Percentiles rank a stretch among this genome's conserved stretches.
Conservation (phyloP, 2,113 vertebrate species). For the Hipposideros armiger region DNA sequence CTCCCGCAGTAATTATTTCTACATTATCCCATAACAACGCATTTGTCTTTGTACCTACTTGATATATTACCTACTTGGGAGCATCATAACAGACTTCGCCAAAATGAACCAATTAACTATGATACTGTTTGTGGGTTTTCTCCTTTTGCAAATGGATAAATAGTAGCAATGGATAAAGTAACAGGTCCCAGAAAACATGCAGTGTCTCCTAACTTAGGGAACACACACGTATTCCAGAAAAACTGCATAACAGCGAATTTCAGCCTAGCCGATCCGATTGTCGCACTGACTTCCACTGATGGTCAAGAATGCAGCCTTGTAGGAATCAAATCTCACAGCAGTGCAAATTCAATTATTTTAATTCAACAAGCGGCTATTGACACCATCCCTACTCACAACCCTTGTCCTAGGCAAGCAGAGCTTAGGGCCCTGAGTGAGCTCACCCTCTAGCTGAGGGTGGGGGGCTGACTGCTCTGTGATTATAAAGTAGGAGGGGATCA, state of each 20-base stretch:
- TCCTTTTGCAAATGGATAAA: not conserved
- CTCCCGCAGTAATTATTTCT: not conserved
- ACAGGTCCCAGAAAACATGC: not conserved
- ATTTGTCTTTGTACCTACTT: not conserved
- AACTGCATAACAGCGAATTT: fast-evolving
- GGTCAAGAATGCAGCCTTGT: not conserved
- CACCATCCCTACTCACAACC: fast-evolving
- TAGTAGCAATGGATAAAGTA: not conserved
- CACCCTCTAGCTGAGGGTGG: fast-evolving
- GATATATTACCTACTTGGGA: not conserved
- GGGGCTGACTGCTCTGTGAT: no score
- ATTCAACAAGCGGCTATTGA: fast-evolving
- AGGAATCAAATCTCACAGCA: not conserved
- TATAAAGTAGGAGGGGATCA: not conserved
- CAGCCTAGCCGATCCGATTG: not conserved
- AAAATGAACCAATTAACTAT: not conserved
- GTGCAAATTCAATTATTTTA: not conserved
- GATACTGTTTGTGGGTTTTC: not conserved
- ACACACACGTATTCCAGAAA: not conserved
- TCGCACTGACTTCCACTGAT: not conserved
- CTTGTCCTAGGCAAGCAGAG: not conserved
- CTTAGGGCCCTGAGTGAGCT: not conserved
- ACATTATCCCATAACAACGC: not conserved
- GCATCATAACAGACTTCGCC: not conserved
- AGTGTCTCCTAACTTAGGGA: not conserved